Evolutionary conservation across 1,140 invertebrate species (phyloP), one percentile per base, ranked within the genome.

Genomic region (Drosophila arizonae): DNA sequence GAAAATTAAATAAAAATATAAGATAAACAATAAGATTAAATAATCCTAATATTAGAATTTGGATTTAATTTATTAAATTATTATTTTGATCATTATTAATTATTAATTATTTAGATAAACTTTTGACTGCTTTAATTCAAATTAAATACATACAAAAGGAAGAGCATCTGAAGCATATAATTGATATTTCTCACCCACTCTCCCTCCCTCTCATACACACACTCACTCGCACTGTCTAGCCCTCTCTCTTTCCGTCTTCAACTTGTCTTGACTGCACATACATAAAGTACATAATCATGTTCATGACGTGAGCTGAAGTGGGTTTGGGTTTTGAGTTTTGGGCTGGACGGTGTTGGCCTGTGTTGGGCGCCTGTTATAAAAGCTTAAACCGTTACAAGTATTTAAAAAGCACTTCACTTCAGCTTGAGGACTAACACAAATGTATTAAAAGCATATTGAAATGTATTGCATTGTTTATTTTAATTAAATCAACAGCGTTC

Each of bases 281-380:
- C 79, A 86, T 86, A 86, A 86, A 86, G 82, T 86, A 81, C 82
- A 87, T 87, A 86, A 86, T 86, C 82, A 81, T 86, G 82, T 86
- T 86, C 82, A 86, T 86, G 82, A 86, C 82, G 82, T 86, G 82
- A 71, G 66, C 72, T 87, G 65, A 87, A 87, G 82, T 87, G 78
- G 82, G 56, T 33, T 28, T 30, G 13, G 11, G 52, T 41, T 39
- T 17, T 21, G 55, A 52, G 36, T 63, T 13, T 48, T n/a, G 30
- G 36, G 9, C 15, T n/a, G 48, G 43, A 55, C 30, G 43, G 50
- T 9, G 50, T 15, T 41, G 28, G 61, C 4, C 52, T 41, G 26
- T 43, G 26, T 56, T 55, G 33, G 55, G 64, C 48, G 60, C 62
- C 57, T 81, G 79, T 58, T 66, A 63, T 86, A 78, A 86, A 81